Conservation (phyloP, 2,797 vertebrate species). For the Loris lydekkerianus region DNA sequence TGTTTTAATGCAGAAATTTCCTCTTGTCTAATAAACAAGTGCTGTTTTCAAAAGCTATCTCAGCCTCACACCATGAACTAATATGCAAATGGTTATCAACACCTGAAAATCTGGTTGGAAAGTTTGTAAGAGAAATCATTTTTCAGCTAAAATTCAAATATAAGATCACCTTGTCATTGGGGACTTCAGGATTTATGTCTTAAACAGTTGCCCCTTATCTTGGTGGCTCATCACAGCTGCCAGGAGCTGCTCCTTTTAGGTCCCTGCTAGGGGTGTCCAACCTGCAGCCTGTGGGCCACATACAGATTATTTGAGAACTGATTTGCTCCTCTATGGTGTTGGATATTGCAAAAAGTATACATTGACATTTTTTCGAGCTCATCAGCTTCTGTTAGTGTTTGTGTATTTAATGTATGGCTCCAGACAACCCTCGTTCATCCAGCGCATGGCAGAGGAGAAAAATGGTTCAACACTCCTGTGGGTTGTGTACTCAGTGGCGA, state of each 20-base stretch:
- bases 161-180: not conserved
- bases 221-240: not conserved
- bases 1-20: not conserved
- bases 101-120: not conserved
- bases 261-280: too few species aligned
- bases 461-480: too few species aligned
- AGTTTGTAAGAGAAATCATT: not conserved
- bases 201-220: not conserved
- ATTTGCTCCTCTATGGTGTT: too few species aligned
- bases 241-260: not conserved
- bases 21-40: not conserved
- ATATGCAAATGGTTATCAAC: not conserved
- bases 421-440: too few species aligned
- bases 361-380: too few species aligned
- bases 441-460: too few species aligned
- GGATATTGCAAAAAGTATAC: too few species aligned
- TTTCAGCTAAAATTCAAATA: not conserved
- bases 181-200: not conserved
- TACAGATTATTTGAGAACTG: too few species aligned
- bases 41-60: not conserved
- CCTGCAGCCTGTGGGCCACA: too few species aligned
- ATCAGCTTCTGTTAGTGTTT: too few species aligned
- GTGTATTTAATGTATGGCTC: too few species aligned
- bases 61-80: not conserved
- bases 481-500: not conserved